Base-by-base conservation (phyloP, 2,797 vertebrate species). In the Odontamblyopus rebecca region DNA sequence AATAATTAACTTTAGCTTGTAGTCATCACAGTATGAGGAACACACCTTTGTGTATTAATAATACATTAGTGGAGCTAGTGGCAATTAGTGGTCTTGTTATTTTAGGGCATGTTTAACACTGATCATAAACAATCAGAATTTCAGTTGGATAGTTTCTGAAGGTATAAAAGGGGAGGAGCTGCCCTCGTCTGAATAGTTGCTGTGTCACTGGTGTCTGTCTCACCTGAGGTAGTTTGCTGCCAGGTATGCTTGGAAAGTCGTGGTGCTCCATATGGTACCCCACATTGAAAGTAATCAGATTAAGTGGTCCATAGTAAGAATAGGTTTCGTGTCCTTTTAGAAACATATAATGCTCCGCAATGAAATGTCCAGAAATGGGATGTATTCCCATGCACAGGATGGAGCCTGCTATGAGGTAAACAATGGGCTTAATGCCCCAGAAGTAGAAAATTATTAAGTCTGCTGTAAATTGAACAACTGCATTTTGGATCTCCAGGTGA, bases 231-330 rank as follows among this genome's bases (percentile, higher is more conserved):
- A 99, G 84, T 76, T 92, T 96, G 88, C 95, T 96, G 76, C 98
- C 96, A 0, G 98, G 97, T 90, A 99, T 97, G 90, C 97, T 99
- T 73, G 98, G 98, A 76, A 99, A 99, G 88, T 99, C 98, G 0
- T 99, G 98, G 80, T 99, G 98, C 84, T 99, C 98, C 95, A 97
- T 92, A 89, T 99, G 98, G 88, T 99, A 99, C 13, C 98, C 98
- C 15, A 96, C 98, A 3, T 99, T 99, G 89, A 99, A 99, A 73
- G 98, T 98, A 89, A 99, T 95, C 76, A 83, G 86, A 90, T 99
- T 99, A 82, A 99, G 94, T 15, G 95, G 79, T 71, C 98, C 98
- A 0, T 99, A 99, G 77, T 99, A 99, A 2, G 98, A 99, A 90
- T 98, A 99, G 0, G 98, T 99, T 92, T 99, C 98, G 0, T 98